Percentiles rank a stretch among this genome's conserved stretches.
These are phyloP conservation scores for Lycophotia porphyrea DNA, from an alignment of 2,888 invertebrate genomes.

Conservation along the genomic window DNA sequence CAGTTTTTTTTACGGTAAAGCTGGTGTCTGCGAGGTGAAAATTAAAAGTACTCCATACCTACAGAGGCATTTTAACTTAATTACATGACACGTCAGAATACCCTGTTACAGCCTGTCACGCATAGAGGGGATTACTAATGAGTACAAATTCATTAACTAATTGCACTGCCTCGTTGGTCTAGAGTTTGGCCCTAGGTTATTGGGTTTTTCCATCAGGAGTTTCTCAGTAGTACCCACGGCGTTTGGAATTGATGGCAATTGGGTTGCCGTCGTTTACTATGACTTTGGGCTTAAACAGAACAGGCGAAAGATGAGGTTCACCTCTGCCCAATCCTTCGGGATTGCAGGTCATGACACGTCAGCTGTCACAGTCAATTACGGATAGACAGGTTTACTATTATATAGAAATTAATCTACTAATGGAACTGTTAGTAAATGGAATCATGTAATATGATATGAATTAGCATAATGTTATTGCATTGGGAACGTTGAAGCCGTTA, in stretches of 20 bases:
- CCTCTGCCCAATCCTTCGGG: background rate
- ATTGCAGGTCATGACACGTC: background rate
- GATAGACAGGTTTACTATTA: slow-evolving; percentile 26
- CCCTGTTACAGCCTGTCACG: slow-evolving; percentile 19
- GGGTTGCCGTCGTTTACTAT: background rate
- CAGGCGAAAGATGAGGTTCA: background rate
- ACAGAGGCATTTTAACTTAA: slow-evolving; percentile 46
- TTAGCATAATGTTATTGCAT: background rate
- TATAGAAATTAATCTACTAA: slow-evolving; percentile 40
- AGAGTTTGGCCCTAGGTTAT: too few relatives aligned
- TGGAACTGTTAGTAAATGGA: slow-evolving; percentile 50
- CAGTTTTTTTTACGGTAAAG: background rate
- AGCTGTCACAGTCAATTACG: slow-evolving; percentile 13
- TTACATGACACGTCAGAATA: slow-evolving; percentile 21
- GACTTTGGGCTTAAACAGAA: background rate
- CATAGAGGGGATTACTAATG: slow-evolving; percentile 22
- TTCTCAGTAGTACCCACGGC: background rate
- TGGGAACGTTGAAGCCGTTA: background rate
- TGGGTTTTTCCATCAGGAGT: background rate
- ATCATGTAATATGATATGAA: background rate
- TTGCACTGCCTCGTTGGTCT: background rate
- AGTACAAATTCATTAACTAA: slow-evolving; percentile 36
- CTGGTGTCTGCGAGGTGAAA: background rate
- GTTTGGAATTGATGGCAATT: background rate
- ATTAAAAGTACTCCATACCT: background rate